These are phyloP conservation scores for Lepeophtheirus nordmannii DNA, from an alignment of 2,888 invertebrate genomes.

Conservation along the genomic window DNA sequence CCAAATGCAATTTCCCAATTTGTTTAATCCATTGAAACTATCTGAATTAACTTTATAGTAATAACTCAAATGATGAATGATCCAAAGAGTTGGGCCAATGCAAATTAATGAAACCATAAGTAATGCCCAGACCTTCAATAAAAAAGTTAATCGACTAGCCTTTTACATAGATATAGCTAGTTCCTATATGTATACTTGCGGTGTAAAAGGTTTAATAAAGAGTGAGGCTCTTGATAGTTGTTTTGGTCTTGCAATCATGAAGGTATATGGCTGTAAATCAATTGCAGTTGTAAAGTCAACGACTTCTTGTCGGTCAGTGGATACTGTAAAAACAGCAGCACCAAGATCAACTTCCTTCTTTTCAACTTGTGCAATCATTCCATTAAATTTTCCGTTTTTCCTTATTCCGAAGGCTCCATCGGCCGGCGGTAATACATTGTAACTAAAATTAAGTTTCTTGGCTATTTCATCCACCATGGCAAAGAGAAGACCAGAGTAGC, in stretches of 20 bases:
- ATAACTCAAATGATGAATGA: slow-evolving; percentile 55
- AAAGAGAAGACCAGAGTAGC: slow-evolving; percentile 56
- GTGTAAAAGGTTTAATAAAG: slow-evolving; percentile 62
- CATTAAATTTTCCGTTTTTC: slow-evolving; percentile 32
- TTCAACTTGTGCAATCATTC: slow-evolving; percentile 40
- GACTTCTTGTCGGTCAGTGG: slow-evolving; percentile 37
- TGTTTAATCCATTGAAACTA: slow-evolving; percentile 37
- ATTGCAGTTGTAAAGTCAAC: slow-evolving; percentile 65
- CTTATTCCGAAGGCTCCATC: slow-evolving; percentile 31
- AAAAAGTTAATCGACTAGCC: slow-evolving; percentile 21
- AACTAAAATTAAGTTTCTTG: slow-evolving; percentile 60
- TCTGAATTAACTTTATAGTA: slow-evolving; percentile 46
- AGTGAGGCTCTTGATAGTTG: slow-evolving; percentile 64
- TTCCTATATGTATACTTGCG: slow-evolving; percentile 34
- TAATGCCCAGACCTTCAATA: slow-evolving; percentile 61
- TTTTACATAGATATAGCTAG: neutral
- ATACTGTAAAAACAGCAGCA: slow-evolving; percentile 46
- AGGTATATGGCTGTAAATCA: slow-evolving; percentile 59
- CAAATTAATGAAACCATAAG: slow-evolving; percentile 53
- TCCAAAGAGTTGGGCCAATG: slow-evolving; percentile 59
- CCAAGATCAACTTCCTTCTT: slow-evolving; percentile 42
- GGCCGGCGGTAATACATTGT: slow-evolving; percentile 30
- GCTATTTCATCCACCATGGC: slow-evolving; percentile 61
- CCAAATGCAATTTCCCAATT: slow-evolving; percentile 52
- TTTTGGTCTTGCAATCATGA: slow-evolving; percentile 59